Evolutionary conservation across 2,888 invertebrate genomes (phyloP).

Genomic region (Phaedon cochleariae): DNA sequence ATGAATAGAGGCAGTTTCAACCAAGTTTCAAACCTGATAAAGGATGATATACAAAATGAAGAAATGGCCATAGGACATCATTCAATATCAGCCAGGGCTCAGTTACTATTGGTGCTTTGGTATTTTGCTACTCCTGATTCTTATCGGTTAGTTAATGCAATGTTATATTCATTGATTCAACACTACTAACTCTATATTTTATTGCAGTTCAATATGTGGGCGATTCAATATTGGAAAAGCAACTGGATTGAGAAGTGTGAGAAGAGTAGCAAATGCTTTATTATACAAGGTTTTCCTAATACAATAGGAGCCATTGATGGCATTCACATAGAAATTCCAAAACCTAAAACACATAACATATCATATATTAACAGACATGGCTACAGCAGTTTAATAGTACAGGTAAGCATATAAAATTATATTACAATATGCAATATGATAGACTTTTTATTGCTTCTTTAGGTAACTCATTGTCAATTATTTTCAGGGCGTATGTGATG

Average conservation of each 20-base stretch:
- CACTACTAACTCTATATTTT: slow-evolving; percentile 12
- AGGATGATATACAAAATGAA: slow-evolving; percentile 3
- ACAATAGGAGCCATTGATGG: slow-evolving; percentile 21
- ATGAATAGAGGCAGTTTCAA: slow-evolving; percentile 10
- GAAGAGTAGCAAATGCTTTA: slow-evolving; percentile 19
- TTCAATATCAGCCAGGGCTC: background rate
- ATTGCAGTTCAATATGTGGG: background rate
- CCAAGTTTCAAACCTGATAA: background rate
- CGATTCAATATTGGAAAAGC: slow-evolving; percentile 12
- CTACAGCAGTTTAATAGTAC: no score
- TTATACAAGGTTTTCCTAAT: slow-evolving; percentile 12
- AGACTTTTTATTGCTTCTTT: no score
- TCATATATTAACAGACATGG: slow-evolving; percentile 10
- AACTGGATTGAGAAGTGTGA: slow-evolving; percentile 15
- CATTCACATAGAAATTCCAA: slow-evolving; percentile 7
- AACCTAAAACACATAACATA: slow-evolving; percentile 12
- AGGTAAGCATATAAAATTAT: no score
- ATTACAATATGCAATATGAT: no score
- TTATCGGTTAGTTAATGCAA: no score
- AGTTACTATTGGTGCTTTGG: slow-evolving; percentile 19
- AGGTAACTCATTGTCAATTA: background rate
- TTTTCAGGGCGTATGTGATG: background rate
- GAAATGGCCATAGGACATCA: background rate
- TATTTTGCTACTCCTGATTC: slow-evolving; percentile 27
- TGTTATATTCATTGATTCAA: no score